Evolutionary conservation across 2,797 vertebrate genomes (phyloP).

Genomic region (Podarcis siculus): DNA sequence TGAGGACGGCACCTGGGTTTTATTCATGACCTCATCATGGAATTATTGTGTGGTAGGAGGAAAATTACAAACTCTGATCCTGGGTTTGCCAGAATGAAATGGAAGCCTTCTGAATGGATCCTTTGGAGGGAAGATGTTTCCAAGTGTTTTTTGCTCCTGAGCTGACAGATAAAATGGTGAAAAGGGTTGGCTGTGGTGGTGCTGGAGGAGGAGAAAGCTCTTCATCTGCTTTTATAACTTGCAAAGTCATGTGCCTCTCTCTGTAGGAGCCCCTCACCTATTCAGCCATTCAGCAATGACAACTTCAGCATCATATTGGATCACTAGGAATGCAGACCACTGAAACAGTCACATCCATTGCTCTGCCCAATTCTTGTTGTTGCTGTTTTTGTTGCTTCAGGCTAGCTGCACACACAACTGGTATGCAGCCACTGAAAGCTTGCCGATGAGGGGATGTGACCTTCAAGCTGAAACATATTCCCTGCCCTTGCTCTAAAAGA

Average conservation of each 20-base stretch:
- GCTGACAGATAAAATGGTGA: background rate
- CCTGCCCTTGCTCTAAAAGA: no score
- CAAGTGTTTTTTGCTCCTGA: background rate
- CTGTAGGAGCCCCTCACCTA: no score
- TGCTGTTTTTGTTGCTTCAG: no score
- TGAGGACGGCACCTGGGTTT: slow-evolving; percentile 6
- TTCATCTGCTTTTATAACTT: background rate
- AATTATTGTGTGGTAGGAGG: slow-evolving; percentile 6
- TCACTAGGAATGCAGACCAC: background rate
- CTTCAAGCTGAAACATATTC: no score
- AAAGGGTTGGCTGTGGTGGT: background rate
- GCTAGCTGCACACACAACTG: no score
- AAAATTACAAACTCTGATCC: slow-evolving; percentile 1
- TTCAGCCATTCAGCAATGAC: background rate
- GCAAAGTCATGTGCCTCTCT: background rate
- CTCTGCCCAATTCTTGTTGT: no score
- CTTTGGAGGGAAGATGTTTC: background rate
- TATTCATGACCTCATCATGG: slow-evolving; percentile 30
- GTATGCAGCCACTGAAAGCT: no score
- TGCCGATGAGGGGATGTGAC: no score
- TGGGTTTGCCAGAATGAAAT: background rate
- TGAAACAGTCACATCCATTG: no score
- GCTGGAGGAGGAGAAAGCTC: no score
- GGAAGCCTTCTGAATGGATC: background rate
- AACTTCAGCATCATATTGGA: no score